These are phyloP conservation scores for Cremastinae sp. DNA, from an alignment of 2,888 invertebrate genomes.

Conservation along the genomic window DNA sequence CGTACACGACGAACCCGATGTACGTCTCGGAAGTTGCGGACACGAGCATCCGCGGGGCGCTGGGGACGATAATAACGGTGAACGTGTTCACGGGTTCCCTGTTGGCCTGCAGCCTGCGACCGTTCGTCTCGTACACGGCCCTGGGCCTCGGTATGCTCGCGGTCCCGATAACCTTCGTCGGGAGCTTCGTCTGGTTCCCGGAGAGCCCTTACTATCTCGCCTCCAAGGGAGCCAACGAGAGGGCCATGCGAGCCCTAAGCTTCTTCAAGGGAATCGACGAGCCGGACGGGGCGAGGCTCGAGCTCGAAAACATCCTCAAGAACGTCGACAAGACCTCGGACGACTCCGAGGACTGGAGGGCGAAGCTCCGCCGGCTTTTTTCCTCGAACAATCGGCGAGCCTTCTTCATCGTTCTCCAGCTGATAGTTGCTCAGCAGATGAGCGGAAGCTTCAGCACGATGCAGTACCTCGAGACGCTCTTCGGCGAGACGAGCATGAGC, in stretches of 20 bases:
- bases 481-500: constrained; percentile 68
- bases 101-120: constrained; percentile 75
- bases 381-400: constrained; percentile 71
- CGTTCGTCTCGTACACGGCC: constrained; percentile 70
- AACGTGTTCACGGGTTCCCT: constrained; percentile 78
- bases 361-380: constrained; percentile 64
- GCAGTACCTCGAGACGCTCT: constrained; percentile 75
- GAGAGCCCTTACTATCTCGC: constrained; percentile 76
- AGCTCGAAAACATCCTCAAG: constrained; percentile 65
- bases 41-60: constrained; percentile 75
- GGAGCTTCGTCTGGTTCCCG: constrained; percentile 76
- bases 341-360: constrained; percentile 62
- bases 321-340: constrained; percentile 66
- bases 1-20: constrained; percentile 78
- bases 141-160: constrained; percentile 67
- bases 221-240: constrained; percentile 68
- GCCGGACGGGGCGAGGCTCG: constrained; percentile 60
- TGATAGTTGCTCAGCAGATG: constrained; percentile 77
- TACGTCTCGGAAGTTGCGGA: constrained; percentile 78
- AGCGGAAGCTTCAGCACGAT: constrained; percentile 78
- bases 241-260: constrained; percentile 70
- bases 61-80: constrained; percentile 77
- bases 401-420: constrained; percentile 72
- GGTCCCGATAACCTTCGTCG: constrained; percentile 73
- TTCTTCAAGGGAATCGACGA: constrained; percentile 73